Evolutionary conservation across 2,113 vertebrate genomes (phyloP).

Genomic region (Albula goreensis): DNA sequence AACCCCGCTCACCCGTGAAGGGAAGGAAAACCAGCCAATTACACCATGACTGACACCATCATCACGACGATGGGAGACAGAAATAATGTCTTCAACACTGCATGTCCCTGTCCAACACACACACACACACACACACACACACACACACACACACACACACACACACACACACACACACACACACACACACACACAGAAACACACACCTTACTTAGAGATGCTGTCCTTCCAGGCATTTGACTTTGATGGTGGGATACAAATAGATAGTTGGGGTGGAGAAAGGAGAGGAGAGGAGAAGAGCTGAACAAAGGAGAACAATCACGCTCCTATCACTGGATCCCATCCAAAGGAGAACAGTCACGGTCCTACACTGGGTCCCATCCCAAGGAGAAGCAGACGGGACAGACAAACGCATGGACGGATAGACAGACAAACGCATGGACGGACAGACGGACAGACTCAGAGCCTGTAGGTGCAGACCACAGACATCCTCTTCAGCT

Average conservation of each 20-base stretch:
- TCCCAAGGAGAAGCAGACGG: too few species aligned
- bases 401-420: too few species aligned
- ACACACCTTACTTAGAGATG: conserved; percentile 20
- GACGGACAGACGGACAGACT: neutral
- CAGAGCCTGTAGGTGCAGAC: conserved; percentile 38
- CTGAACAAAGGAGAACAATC: neutral
- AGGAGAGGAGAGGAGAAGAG: conserved; percentile 9
- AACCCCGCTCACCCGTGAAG: too few species aligned
- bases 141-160: neutral
- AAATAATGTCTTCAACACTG: conserved; percentile 55
- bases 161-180: too few species aligned
- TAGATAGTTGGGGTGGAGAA: neutral
- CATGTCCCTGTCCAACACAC: too few species aligned
- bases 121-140: too few species aligned
- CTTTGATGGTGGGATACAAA: neutral
- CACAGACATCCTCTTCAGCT: conserved; percentile 52
- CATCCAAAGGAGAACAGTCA: too few species aligned
- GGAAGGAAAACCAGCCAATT: too few species aligned
- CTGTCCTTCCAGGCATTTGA: conserved; percentile 34
- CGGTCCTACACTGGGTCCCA: too few species aligned
- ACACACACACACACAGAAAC: too few species aligned
- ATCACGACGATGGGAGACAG: conserved; percentile 37
- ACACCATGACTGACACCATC: too few species aligned
- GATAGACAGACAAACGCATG: neutral
- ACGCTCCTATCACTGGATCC: too few species aligned